Base-by-base conservation (phyloP, 1,140 invertebrate species). In the Zaprionus gabonicus region DNA sequence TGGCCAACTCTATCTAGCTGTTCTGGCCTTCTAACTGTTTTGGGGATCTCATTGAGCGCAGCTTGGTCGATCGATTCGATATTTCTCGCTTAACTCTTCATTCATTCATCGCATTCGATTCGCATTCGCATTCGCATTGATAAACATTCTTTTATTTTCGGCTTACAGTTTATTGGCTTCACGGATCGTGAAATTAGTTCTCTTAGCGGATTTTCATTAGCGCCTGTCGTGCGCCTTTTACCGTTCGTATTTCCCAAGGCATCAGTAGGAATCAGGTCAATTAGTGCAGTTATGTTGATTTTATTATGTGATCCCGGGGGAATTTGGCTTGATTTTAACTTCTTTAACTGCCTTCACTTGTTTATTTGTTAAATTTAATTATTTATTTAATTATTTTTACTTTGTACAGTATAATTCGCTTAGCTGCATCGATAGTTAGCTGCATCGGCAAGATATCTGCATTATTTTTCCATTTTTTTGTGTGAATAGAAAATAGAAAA, bases 1-100 rank as follows among this genome's bases (percentile, higher is more conserved):
- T 68, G 69, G 69, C 53, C 69, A 65, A 71, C 49, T 57, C 56
- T 6, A 46, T 28, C 38, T 69, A 70, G 49, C 58, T 63, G 65
- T 56, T 68, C 38, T 17, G 5, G 69, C 67, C 28, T 51, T 74
- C 46, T 74, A 69, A 62, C 57, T 62, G 49, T 62, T 69, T 23
- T 65, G n/a, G 41, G 15, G 25, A 13, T 5, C 59, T 23, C 25
- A 63, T 63, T 46, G 59, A 34, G 59, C 34, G 55, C 34, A 25
- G 58, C 20, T 38, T 56, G 20, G 17, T 41, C 44, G 63, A 53
- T 23, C 36, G 28, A n/a, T 56, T 31, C 49, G 28, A 57, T 70
- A 57, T 36, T 36, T 44, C 60, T 56, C 57, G 23, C 46, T 73
- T 46, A 23, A 23, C 31, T 38, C 49, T 34, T 31, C 31, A 34